A percentile compares a stretch with the other conserved stretches of the same genome.
Conservation (phyloP, 1,140 invertebrate species). For the Phymorhynchus buccinoides region DNA sequence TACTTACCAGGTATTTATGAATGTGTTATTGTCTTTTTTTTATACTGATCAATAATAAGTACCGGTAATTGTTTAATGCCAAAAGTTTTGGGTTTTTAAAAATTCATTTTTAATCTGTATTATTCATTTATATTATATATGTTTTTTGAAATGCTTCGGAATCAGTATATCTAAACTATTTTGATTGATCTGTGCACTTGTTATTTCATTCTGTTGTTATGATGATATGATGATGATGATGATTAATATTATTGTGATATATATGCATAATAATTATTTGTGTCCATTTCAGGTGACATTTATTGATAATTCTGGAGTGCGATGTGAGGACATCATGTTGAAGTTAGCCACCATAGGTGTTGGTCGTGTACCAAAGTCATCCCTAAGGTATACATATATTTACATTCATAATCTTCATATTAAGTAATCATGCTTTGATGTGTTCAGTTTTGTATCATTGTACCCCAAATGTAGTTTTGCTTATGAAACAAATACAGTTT, state of each 20-base stretch:
- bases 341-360: slow-evolving; percentile 28
- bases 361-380: slow-evolving; percentile 14
- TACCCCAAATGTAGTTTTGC: neutral
- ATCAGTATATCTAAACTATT: neutral
- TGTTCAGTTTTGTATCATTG: neutral
- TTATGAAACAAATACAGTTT: neutral
- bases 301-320: slow-evolving; percentile 33
- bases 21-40: no score
- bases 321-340: slow-evolving; percentile 43
- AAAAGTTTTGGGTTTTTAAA: no score
- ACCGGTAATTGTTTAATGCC: no score
- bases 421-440: neutral
- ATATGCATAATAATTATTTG: neutral
- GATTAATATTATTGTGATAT: neutral
- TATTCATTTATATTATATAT: neutral
- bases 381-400: slow-evolving; percentile 42
- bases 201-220: neutral
- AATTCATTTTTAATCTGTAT: no score
- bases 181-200: neutral
- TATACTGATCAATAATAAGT: no score
- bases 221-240: neutral
- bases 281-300: slow-evolving; percentile 41
- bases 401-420: neutral
- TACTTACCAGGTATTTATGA: no score
- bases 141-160: neutral